Base-by-base conservation (phyloP, 2,797 vertebrate genomes). In the Eutrigla gurnardus region DNA sequence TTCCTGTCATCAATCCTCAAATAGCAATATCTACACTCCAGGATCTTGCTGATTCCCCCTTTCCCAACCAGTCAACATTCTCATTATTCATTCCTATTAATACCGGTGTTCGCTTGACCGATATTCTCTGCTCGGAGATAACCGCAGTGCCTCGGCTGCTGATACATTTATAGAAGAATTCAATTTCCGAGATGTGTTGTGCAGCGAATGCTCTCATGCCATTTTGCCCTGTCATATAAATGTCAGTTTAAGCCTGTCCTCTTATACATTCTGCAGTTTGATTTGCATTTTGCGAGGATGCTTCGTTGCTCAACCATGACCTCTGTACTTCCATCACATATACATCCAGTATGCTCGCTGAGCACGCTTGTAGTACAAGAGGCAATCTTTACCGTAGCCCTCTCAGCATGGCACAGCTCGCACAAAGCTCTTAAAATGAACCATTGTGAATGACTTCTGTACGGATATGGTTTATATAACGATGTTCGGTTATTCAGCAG, bases 271-370 rank as follows among this genome's bases (percentile, higher is more conserved):
- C 53, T 66, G 36, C 73, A 45, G 43, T 49, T 70, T 59, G 5
- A 86, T 80, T 87, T 74, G 46, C 81, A 88, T 80, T 86, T 82
- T 73, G 54, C 17, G 60, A 45, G 39, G 45, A 64, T 65, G 65
- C 53, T 59, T 67, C 47, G 61, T n/a, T 0, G 12, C 67, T 71
- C 59, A 66, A 64, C 52, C 70, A 15, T 58, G 55, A 77, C 55
- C 64, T 40, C 14, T 50, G 17, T n/a, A n/a, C 43, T 60, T 43
- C 53, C 40, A 70, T 62, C 60, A 59, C 52, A 59, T 37, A 52
- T 59, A 49, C 25, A 50, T 18, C 43, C 7, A 71, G 32, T 33
- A 45, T 36, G n/a, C 47, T 10, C 2, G 5, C 32, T 52, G 8
- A 64, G 6, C 17, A 15, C 66, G 50, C 2, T 18, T 62, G 12